Evolutionary conservation across 2,888 invertebrate species (phyloP), one percentile per base, ranked within the genome.

Genomic region (Dusona sp.): DNA sequence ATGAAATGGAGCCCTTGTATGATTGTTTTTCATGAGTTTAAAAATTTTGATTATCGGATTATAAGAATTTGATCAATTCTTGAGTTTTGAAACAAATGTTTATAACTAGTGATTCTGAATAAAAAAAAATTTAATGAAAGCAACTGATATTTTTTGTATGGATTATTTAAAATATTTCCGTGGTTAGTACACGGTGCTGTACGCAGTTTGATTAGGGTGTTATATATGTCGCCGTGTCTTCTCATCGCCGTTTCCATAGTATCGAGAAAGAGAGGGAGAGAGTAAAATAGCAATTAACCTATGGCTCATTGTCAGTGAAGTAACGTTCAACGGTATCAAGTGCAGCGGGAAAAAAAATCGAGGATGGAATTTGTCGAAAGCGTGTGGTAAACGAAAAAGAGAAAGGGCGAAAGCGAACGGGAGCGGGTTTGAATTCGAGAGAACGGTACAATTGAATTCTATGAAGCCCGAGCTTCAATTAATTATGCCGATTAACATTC

Each of bases 401-500:
- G 22, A 61, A 61, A 61, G 61, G 29, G 61, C 7, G 61, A 29
- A 29, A 29, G 61, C 29, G 61, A 61, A 61, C 29, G 6, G 13
- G n/a, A 45, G 64, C 33, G 67, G 36, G 78, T 19, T 45, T 11
- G 36, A 54, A 29, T 54, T 42, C 79, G 70, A 48, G 29, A 67
- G 54, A 19, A 81, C 45, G 72, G 29, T 68, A 64, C 48, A 81
- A 78, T 70, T 54, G 73, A 83, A 83, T 74, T 16, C 54, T 74
- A 79, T 57, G 78, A 70, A 72, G n/a, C 54, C 51, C 68, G 22
- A 61, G 36, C 29, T 78, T 79, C 79, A 79, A 83, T 83, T 83
- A 83, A 83, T 83, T 83, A 79, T 79, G 36, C 73, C 79, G 83
- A 79, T 83, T 79, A 83, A 79, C 78, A 54, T 83, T 83, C 38